A percentile compares a stretch with the other conserved stretches of the same genome.
Conservation (phyloP, 92 coral and sea anemone species). For the Epizoanthus rinbou region DNA sequence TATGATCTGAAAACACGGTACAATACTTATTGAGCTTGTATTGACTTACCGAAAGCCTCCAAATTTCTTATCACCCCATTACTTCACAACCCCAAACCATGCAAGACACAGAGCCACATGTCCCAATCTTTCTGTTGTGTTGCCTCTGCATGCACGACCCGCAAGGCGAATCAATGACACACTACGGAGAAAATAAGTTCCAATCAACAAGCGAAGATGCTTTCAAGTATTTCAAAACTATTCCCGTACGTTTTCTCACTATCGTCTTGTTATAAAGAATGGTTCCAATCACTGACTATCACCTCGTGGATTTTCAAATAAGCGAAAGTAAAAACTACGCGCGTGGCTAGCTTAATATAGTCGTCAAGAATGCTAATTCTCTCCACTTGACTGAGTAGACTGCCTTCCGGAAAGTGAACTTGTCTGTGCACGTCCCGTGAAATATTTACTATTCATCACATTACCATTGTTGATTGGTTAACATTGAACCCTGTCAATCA, state of each 20-base stretch:
- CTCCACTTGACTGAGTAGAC: not conserved
- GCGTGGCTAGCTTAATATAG: conserved; percentile 7
- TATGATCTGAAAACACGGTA: not conserved
- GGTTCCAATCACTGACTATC: not conserved
- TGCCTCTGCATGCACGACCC: not conserved
- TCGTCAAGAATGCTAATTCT: not conserved
- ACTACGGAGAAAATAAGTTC: conserved; percentile 12
- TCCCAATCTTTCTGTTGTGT: conserved; percentile 17
- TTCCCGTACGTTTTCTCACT: not conserved
- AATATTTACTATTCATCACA: not conserved
- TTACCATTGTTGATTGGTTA: conserved; percentile 24
- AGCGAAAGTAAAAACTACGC: not conserved
- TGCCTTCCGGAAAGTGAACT: not conserved
- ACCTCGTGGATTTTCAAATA: not conserved
- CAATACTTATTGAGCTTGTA: conserved; percentile 24
- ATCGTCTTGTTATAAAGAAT: not conserved
- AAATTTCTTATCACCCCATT: conserved; percentile 14
- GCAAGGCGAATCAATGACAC: conserved; percentile 6
- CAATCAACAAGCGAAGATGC: not conserved
- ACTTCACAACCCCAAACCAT: conserved; percentile 2
- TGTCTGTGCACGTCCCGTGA: conserved; percentile 39
- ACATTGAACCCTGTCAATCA: not conserved
- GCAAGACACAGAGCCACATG: conserved; percentile 7
- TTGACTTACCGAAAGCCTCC: not conserved
- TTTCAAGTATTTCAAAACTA: not conserved